Evolutionary conservation across 1,140 invertebrate species (phyloP).

Genomic region (Hydropsyche tenuis): DNA sequence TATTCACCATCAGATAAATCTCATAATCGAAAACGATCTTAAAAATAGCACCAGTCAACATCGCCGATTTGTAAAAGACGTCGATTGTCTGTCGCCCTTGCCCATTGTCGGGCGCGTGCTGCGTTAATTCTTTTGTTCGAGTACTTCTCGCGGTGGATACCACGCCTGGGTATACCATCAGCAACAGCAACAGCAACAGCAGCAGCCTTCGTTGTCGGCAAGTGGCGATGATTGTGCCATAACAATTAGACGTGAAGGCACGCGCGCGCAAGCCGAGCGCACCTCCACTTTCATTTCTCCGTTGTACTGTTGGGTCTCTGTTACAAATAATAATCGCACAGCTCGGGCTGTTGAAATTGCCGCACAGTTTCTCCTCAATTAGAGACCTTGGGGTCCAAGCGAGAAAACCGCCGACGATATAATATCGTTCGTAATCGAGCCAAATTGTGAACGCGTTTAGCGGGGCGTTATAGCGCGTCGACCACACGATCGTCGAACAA

Average conservation of each 20-base stretch:
- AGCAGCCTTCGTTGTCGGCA: conserved; percentile 15
- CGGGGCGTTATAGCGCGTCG: not conserved
- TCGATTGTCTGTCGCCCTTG: conserved; percentile 2
- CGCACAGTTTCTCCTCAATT: conserved; percentile 34
- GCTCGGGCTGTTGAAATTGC: conserved; percentile 24
- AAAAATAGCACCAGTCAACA: no score
- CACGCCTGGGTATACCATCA: no score
- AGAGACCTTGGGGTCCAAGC: conserved; percentile 18
- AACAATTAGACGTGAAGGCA: conserved; percentile 37
- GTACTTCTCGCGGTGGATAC: not conserved
- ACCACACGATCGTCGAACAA: conserved; percentile 1
- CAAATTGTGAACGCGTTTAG: not conserved
- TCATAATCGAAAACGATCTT: no score
- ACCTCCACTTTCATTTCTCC: conserved; percentile 33
- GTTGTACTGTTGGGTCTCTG: not conserved
- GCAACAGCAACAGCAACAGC: not conserved
- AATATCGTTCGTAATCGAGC: not conserved
- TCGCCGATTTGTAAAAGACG: not conserved
- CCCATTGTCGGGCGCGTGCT: not conserved
- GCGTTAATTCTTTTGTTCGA: conserved; percentile 18
- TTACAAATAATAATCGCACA: not conserved
- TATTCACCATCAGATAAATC: no score
- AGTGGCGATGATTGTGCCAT: conserved; percentile 34
- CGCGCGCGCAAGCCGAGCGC: conserved; percentile 4
- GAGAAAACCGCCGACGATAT: conserved; percentile 16